Evolutionary conservation across 2,113 vertebrate species (phyloP).

Genomic region (Eulemur rufifrons): DNA sequence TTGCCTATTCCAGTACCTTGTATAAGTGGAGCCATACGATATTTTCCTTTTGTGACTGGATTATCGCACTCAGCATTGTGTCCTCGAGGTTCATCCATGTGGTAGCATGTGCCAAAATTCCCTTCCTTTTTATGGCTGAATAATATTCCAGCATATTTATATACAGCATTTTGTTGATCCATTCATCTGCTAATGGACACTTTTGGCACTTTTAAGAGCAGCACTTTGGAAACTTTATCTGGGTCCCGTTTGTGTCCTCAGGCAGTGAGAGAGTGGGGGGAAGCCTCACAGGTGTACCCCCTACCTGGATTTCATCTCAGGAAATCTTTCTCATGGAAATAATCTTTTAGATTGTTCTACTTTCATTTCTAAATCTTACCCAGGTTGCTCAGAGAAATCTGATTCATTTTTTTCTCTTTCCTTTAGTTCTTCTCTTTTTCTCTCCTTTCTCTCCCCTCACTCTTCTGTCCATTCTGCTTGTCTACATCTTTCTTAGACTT

Average conservation of each 20-base stretch:
- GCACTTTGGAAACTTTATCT: neutral
- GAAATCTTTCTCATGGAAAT: neutral
- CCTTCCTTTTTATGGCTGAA: neutral
- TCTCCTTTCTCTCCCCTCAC: too few species aligned
- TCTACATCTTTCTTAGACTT: neutral
- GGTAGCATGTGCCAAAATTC: neutral
- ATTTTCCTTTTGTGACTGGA: neutral
- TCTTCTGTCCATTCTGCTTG: neutral
- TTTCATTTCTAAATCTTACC: neutral
- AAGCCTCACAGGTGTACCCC: too few species aligned
- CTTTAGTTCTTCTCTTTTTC: neutral
- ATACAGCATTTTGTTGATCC: neutral
- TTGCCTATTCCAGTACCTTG: neutral
- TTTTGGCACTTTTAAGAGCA: neutral
- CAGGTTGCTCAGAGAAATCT: neutral
- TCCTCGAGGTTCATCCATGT: neutral
- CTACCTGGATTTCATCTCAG: neutral
- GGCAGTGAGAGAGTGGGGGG: neutral
- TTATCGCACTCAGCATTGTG: neutral
- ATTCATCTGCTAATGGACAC: neutral
- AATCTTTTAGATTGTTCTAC: neutral
- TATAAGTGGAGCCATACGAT: too few species aligned
- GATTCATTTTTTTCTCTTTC: neutral
- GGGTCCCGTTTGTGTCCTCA: neutral
- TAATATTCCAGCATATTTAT: neutral